These are phyloP conservation scores for Coccyzus lansbergi DNA, from an alignment of 2,797 vertebrate species.

Conservation along the genomic window DNA sequence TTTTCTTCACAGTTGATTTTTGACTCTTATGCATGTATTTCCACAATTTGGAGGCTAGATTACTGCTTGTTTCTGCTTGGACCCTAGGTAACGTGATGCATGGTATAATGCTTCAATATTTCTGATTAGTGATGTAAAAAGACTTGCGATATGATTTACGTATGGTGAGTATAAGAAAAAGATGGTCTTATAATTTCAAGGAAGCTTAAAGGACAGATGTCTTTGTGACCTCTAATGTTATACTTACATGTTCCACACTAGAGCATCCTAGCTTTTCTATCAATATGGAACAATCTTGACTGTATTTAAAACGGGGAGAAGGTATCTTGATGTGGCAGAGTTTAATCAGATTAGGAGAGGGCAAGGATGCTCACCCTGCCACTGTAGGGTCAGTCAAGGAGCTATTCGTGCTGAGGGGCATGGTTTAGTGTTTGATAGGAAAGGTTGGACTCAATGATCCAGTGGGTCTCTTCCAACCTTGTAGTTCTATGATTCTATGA, in stretches of 20 bases:
- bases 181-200: neutral
- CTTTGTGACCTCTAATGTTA: neutral
- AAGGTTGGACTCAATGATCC: too few species aligned
- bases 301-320: neutral
- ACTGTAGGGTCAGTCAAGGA: neutral
- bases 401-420: too few species aligned
- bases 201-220: neutral
- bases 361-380: neutral
- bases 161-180: neutral
- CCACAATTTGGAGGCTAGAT: neutral
- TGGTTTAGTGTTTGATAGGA: too few species aligned
- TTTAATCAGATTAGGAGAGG: neutral
- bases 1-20: neutral
- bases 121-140: constrained; percentile 6
- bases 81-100: neutral
- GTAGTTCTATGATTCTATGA: too few species aligned
- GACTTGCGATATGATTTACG: neutral
- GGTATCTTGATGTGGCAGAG: neutral
- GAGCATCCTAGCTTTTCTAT: neutral
- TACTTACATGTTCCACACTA: neutral
- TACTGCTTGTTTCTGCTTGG: neutral
- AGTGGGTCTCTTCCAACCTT: too few species aligned
- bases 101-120: neutral
- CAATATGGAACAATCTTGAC: neutral
- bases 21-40: neutral